Base-by-base conservation (phyloP, 2,888 invertebrate genomes). In the Oeneis ivallda region DNA sequence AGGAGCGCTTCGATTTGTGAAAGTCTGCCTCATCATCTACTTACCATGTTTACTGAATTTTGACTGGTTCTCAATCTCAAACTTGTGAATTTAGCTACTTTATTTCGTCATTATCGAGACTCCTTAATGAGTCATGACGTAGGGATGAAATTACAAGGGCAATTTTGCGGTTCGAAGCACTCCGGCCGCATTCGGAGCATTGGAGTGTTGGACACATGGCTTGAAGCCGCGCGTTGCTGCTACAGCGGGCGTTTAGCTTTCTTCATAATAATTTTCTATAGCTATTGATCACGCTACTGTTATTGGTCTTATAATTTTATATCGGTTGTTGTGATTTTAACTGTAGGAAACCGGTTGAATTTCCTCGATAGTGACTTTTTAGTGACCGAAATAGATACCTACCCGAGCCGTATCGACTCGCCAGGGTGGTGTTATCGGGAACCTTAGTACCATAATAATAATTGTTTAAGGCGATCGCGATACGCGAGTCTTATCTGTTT, bases 391-490 rank as follows among this genome's bases (percentile, higher is more conserved):
- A 60, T 58, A 52, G 11, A 37, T 37, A 50, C 5, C 19, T 13
- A 11, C 49, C 26, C 2, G 26, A 26, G 49, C 64, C 41, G 41
- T 43, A 52, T 73, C 68, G 71, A 72, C 70, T 74, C 72, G 78
- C 76, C 75, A 77, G 7, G 37, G 79, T 78, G 75, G 75, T 79
- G 49, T 57, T 62, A 57, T 65, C 65, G 65, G 56, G 37, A 19
- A 57, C 52, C 54, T 56, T 60, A 79, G 80, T 89, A 90, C 90
- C 91, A 89, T 90, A 90, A 90, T 90, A 89, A 89, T 89, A 87
- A 87, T 62, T 58, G 59, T 81, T 84, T 89, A 89, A 89, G 89
- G 74, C 84, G 77, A 67, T 65, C 79, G 73, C 76, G 17, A 43
- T 53, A 13, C 62, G 62, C 53, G 32, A 19, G 70, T 78, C 89